Evolutionary conservation across 2,888 invertebrate genomes (phyloP).

Genomic region (Cabera pusaria): DNA sequence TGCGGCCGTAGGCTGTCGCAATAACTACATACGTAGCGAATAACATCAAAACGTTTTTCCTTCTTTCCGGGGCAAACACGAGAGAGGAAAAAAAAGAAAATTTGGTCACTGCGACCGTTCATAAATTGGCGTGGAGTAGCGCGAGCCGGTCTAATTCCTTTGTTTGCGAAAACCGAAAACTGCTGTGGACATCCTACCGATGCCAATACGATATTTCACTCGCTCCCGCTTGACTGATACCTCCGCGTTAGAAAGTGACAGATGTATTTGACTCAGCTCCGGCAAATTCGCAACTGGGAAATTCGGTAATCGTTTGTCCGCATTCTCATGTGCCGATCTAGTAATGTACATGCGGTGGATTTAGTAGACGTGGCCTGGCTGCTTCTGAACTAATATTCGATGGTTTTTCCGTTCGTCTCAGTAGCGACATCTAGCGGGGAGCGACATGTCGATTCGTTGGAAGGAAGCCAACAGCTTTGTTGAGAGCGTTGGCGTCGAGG

Average conservation of each 20-base stretch:
- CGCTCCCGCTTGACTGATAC: slow-evolving; percentile 68
- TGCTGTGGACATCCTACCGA: slow-evolving; percentile 59
- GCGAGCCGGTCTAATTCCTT: slow-evolving; percentile 74
- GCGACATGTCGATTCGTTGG: slow-evolving; percentile 55
- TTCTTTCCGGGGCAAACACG: slow-evolving; percentile 47
- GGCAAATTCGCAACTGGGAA: slow-evolving; percentile 31
- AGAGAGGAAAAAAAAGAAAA: slow-evolving; percentile 55
- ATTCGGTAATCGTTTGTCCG: slow-evolving; percentile 51
- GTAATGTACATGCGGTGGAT: slow-evolving; percentile 48
- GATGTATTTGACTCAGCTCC: slow-evolving; percentile 49
- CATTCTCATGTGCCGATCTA: slow-evolving; percentile 40
- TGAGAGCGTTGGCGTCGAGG: slow-evolving; percentile 62
- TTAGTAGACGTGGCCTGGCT: slow-evolving; percentile 48
- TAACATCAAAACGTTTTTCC: slow-evolving; percentile 56
- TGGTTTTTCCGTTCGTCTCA: slow-evolving; percentile 38
- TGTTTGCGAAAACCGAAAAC: slow-evolving; percentile 78
- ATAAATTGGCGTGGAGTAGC: slow-evolving; percentile 67
- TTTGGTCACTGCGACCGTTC: slow-evolving; percentile 66
- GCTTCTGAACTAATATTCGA: slow-evolving; percentile 39
- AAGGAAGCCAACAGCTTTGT: slow-evolving; percentile 64
- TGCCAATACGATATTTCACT: slow-evolving; percentile 68
- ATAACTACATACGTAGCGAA: slow-evolving; percentile 36
- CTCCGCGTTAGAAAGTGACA: slow-evolving; percentile 63
- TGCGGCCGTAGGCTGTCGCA: slow-evolving; percentile 32
- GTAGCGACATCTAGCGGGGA: slow-evolving; percentile 58